Base-by-base conservation (phyloP, 1,140 invertebrate genomes). In the Apocrypta bakeri region DNA sequence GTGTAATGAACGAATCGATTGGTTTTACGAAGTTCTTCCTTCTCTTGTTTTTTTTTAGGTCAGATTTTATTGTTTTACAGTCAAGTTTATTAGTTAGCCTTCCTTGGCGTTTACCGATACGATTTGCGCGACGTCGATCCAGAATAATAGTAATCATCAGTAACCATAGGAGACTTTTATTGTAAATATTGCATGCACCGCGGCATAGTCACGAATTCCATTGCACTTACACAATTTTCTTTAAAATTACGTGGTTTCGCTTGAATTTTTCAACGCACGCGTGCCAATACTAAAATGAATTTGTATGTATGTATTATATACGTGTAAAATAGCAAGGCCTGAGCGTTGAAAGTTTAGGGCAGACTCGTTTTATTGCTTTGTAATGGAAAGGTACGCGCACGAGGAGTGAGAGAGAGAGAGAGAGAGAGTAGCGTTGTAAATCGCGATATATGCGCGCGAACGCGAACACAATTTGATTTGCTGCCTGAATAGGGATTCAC, bases 381-480 rank as follows among this genome's bases (percentile, higher is more conserved):
- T 24, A 25, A 27, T 21, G 25, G 14, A 71, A 24, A 42, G 29
- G 68, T 29, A 77, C 21, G 61, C 33, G 68, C 14, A 4, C 29
- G 14, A 24, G 33, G n/a, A 11, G 12, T 7, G 8, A 24, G 1
- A 0, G 14, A 6, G 21, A 1, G 48, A 3, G 24, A n/a, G 72
- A 21, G 42, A 11, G 29, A 63, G 40, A 63, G 21, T 31, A n/a
- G n/a, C n/a, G 33, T 21, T 27, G 40, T 21, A 74, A 63, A 33
- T 79, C 77, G 66, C 66, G 64, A 68, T 63, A 66, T 48, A 42
- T 24, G n/a, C 63, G 63, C 63, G 63, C 76, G n/a, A 12, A 27
- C 25, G 37, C 21, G 73, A 75, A 71, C 81, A 25, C 74, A 77
- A 82, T 77, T 82, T 63, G 74, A 82, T 77, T 82, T 69, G 37